These are phyloP conservation scores for Fragum fragum DNA, from an alignment of 2,888 invertebrate genomes.

Conservation along the genomic window DNA sequence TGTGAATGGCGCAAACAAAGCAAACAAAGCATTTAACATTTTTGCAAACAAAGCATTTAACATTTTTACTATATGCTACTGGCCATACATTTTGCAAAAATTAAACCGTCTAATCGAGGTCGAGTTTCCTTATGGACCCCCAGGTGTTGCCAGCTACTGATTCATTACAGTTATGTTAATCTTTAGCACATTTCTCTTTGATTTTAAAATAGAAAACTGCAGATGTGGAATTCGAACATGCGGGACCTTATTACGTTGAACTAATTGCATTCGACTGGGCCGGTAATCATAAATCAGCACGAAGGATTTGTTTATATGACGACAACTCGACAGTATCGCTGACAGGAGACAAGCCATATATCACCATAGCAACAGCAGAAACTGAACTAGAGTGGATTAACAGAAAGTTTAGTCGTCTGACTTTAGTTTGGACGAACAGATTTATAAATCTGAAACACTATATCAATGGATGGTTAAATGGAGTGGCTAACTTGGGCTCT, in stretches of 20 bases:
- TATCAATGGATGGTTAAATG: constrained; percentile 55
- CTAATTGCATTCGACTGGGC: constrained; percentile 59
- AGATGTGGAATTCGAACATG: constrained; percentile 13
- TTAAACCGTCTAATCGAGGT: too few species aligned
- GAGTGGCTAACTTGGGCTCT: constrained; percentile 17
- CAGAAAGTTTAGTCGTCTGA: constrained; percentile 29
- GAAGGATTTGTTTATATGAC: constrained; percentile 64
- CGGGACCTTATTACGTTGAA: constrained; percentile 52
- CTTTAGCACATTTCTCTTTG: too few species aligned
- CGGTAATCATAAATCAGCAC: constrained; percentile 56
- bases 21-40: too few species aligned
- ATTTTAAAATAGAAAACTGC: constrained; percentile 30
- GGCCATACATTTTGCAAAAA: too few species aligned
- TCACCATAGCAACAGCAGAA: constrained; percentile 30
- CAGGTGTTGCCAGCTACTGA: too few species aligned
- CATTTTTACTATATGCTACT: too few species aligned
- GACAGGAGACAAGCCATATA: neutral
- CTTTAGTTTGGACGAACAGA: constrained; percentile 48
- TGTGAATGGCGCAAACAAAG: too few species aligned
- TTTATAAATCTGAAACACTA: constrained; percentile 59
- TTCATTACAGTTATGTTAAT: too few species aligned
- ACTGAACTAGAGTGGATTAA: constrained; percentile 58
- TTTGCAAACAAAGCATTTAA: too few species aligned
- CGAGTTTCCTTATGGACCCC: too few species aligned
- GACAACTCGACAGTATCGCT: constrained; percentile 51